Percentiles rank a stretch among this genome's conserved stretches.
phyloP scores from a whole-genome alignment of 2,888 invertebrate species.

The Erebia aethiops region DNA sequence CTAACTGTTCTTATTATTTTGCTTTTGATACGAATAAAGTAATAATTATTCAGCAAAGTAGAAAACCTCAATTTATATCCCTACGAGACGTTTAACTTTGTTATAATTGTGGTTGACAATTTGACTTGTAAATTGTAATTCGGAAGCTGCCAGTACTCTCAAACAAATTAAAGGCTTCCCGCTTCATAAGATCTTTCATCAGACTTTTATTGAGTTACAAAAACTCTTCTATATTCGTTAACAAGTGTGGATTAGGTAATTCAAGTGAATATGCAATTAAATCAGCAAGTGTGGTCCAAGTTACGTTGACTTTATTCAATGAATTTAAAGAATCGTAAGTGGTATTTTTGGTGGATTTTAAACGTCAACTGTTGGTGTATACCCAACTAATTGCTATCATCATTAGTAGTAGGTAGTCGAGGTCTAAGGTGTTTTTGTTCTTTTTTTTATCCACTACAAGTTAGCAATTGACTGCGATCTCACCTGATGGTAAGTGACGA shows the following conservation, averaged over 20 bases:
- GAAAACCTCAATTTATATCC: constrained; percentile 4
- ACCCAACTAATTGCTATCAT: too few relatives aligned
- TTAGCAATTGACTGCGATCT: too few relatives aligned
- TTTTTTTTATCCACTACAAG: too few relatives aligned
- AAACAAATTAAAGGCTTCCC: constrained; percentile 25
- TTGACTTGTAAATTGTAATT: constrained; percentile 25
- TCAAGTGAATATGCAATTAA: not conserved
- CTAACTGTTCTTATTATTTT: too few relatives aligned
- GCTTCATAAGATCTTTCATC: constrained; percentile 4
- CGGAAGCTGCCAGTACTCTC: constrained; percentile 14
- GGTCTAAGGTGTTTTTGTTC: too few relatives aligned
- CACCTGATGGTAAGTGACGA: too few relatives aligned
- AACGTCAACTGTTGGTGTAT: too few relatives aligned
- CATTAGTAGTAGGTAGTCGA: too few relatives aligned
- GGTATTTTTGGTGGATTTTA: too few relatives aligned
- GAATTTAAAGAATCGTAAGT: not conserved
- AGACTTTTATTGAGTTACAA: constrained; percentile 20
- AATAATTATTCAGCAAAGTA: too few relatives aligned
- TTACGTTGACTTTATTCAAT: not conserved
- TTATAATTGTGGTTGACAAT: constrained; percentile 23
- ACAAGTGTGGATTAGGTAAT: not conserved
- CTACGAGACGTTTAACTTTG: constrained; percentile 9
- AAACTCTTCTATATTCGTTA: constrained; percentile 17
- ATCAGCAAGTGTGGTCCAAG: not conserved
- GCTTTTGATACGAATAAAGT: too few relatives aligned